Base-by-base conservation (phyloP, 2,113 vertebrate species). In the Rhinoderma darwinii region DNA sequence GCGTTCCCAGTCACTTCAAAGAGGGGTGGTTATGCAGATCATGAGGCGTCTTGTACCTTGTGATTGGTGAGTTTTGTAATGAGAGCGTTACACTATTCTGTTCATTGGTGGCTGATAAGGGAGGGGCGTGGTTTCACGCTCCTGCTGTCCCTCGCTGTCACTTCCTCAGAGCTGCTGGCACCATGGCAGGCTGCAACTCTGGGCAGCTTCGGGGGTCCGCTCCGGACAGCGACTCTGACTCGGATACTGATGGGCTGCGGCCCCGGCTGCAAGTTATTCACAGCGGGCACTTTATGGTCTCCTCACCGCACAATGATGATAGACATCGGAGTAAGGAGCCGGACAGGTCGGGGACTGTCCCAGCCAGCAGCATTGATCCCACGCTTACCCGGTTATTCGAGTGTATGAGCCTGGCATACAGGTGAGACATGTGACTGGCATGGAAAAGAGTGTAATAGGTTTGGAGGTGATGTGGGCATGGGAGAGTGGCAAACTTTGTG, bases 241-340 rank as follows among this genome's bases (percentile, higher is more conserved):
- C 94, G 0, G 97, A 97, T 83, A 92, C 88, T 0, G 94, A 95
- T 79, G 92, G 90, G 0, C 73, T 89, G 0, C 88, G 93, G 75
- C 89, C 91, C 59, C 84, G 92, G 51, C 89, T 91, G 0, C 97
- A 99, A 91, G 97, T 99, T 79, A 99, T 99, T 91, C 98, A 99
- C 93, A 99, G 98, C 73, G 98, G 98, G 0, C 98, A 99, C 92
- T 99, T 99, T 92, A 99, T 99, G 98, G 97, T 99, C 89, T 99
- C 98, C 0, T 98, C 97, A 0, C 98, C 98, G 0, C 98, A 99
- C 95, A 96, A 94, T 43, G 97, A 99, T 90, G 92, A 93, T 0
- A 81, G 92, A 61, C 90, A 94, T 63, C 89, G 95, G 41, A 90
- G 93, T 43, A 95, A 90, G 78, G 94, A 92, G 76, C 91, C 61